Base-by-base conservation (phyloP, 2,888 invertebrate species). In the Malthinus flaveolus region DNA sequence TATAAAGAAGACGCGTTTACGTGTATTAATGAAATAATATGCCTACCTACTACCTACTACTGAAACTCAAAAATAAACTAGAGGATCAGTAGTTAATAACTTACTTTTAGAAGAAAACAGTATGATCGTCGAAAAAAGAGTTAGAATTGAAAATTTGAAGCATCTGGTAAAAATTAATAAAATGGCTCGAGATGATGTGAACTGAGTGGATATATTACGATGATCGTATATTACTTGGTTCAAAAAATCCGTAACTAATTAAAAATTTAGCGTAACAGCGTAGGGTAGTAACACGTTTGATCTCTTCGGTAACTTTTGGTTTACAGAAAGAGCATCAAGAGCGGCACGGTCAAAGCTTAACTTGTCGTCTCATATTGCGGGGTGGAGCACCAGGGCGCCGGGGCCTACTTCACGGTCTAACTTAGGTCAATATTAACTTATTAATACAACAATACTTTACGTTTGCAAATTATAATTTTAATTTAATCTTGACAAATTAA, bases 331-430 rank as follows among this genome's bases (percentile, higher is more conserved):
- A 39, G 32, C 54, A 54, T 49, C 49, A 49, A 35, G 48, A 59
- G 54, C 65, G 65, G 62, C 58, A 50, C 49, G 39, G 58, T 62
- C 64, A 66, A 66, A 66, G 64, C 58, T 49, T 56, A 51, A 49
- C 59, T 53, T 56, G 60, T 52, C 60, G 52, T 62, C 70, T 75
- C 75, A 66, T 71, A 73, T 76, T 75, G 72, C 71, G 64, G 74
- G 77, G 77, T 72, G 77, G 77, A 73, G 77, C 75, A 76, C 71
- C 58, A 46, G 72, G 77, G 76, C 76, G 77, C 77, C 76, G 69
- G 68, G 64, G 62, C 66, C 66, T 13, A 10, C 48, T 46, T 46
- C 71, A 75, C 74, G 75, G 75, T 76, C 76, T 75, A n/a, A 23
- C 23, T 23, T 23, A 68, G 63, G 65, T 64, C 61, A 49, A 61